These are phyloP conservation scores for Epirrhoe alternata DNA, from an alignment of 2,888 invertebrate species.

Conservation along the genomic window DNA sequence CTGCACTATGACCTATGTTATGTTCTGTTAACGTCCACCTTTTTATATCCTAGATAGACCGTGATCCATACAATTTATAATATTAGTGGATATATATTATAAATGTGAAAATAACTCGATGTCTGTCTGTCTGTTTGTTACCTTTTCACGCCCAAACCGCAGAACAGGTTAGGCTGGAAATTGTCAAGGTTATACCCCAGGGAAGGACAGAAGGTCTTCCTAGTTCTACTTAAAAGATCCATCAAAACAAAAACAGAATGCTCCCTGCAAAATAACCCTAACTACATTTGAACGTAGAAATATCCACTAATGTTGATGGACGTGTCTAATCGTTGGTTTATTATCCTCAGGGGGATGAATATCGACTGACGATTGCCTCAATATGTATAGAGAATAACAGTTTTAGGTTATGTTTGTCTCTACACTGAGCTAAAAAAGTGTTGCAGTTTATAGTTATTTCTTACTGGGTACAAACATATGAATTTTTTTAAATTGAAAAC, in stretches of 20 bases:
- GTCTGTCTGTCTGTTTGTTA: too few relatives aligned
- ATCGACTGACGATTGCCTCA: slow-evolving; percentile 31
- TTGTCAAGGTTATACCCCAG: too few relatives aligned
- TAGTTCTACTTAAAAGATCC: too few relatives aligned
- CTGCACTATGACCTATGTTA: neutral
- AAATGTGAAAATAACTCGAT: too few relatives aligned
- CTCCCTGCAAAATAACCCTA: slow-evolving; percentile 29
- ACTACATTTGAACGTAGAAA: slow-evolving; percentile 53
- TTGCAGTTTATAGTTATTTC: neutral
- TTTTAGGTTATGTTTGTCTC: slow-evolving; percentile 18
- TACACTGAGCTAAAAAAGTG: neutral
- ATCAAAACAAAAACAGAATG: slow-evolving; percentile 10
- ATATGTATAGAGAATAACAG: slow-evolving; percentile 24
- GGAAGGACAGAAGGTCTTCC: too few relatives aligned
- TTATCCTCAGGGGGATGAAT: slow-evolving; percentile 48
- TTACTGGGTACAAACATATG: neutral
- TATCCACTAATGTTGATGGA: slow-evolving; percentile 68
- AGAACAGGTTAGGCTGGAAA: too few relatives aligned
- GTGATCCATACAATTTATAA: too few relatives aligned
- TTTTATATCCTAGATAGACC: neutral
- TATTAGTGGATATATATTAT: too few relatives aligned
- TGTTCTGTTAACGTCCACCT: slow-evolving; percentile 1
- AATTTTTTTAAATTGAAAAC: neutral
- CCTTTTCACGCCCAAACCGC: too few relatives aligned
- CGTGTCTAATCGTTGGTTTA: slow-evolving; percentile 60